These are phyloP conservation scores for Zaprionus davidi DNA, from an alignment of 1,140 invertebrate species.

Conservation along the genomic window DNA sequence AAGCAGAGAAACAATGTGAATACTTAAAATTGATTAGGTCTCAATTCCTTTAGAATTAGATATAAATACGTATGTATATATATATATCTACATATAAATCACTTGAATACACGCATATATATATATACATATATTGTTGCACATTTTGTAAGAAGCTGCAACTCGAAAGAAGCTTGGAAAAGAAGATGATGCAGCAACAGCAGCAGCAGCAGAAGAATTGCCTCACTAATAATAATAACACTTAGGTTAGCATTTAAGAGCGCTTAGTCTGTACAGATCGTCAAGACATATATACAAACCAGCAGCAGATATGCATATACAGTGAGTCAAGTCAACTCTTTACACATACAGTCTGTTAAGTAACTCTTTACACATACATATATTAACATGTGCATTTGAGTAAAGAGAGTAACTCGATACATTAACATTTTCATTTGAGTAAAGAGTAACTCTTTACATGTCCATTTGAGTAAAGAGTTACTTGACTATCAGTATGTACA, in stretches of 20 bases:
- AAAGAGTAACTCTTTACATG: too few species aligned
- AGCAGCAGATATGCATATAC: background rate
- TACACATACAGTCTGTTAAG: too few species aligned
- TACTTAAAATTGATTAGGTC: background rate
- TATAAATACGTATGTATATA: conserved; percentile 1
- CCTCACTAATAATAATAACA: conserved; percentile 12
- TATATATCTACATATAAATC: conserved; percentile 7
- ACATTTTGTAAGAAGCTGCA: background rate
- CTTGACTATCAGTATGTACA: too few species aligned
- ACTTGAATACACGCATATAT: conserved; percentile 8
- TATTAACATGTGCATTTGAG: too few species aligned
- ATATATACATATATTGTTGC: conserved; percentile 14
- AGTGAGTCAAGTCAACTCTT: too few species aligned
- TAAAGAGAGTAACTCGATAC: too few species aligned
- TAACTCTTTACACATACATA: too few species aligned
- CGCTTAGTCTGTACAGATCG: conserved; percentile 33
- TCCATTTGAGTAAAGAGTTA: too few species aligned
- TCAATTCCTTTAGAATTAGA: conserved; percentile 14
- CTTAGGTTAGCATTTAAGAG: conserved; percentile 31
- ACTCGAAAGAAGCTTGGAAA: background rate
- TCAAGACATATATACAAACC: conserved; percentile 15
- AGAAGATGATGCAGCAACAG: background rate
- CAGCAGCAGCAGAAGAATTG: background rate
- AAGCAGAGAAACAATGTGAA: background rate
- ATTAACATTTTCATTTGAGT: too few species aligned